These are phyloP conservation scores for Bufo bufo DNA, from an alignment of 2,113 vertebrate species.

Conservation along the genomic window DNA sequence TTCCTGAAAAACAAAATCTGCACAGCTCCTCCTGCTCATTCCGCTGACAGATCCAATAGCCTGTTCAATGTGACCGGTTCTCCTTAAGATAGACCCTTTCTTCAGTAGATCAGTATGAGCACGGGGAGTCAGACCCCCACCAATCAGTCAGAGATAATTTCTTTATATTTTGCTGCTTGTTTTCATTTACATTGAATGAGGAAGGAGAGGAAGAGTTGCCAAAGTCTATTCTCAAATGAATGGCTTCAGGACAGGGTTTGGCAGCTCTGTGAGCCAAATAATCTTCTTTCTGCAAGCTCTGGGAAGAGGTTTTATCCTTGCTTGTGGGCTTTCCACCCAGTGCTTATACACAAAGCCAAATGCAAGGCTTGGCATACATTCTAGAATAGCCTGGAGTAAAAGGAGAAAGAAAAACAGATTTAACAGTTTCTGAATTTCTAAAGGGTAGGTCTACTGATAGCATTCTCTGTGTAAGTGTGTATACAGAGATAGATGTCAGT, in stretches of 20 bases:
- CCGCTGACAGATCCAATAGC: too few relatives aligned
- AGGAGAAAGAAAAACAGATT: not conserved
- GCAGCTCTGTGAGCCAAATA: not conserved
- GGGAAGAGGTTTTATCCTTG: not conserved
- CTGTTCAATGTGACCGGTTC: too few relatives aligned
- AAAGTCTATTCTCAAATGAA: not conserved
- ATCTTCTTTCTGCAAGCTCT: not conserved
- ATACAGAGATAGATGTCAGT: too few relatives aligned
- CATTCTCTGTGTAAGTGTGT: too few relatives aligned
- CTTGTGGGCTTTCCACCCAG: not conserved
- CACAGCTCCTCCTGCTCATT: too few relatives aligned
- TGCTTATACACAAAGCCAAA: not conserved
- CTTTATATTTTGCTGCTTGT: not conserved
- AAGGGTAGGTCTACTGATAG: not conserved
- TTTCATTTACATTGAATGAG: not conserved
- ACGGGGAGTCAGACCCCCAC: too few relatives aligned
- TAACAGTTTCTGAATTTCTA: not conserved
- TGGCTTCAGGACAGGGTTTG: not conserved
- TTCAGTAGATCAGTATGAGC: too few relatives aligned
- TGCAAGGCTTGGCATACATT: not conserved
- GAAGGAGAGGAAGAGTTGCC: not conserved
- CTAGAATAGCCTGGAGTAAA: not conserved
- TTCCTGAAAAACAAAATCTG: too few relatives aligned
- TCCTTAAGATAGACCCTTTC: too few relatives aligned
- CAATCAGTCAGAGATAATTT: not conserved